Conservation (phyloP, 2,888 invertebrate species). For the Pardosa pseudoannulata region DNA sequence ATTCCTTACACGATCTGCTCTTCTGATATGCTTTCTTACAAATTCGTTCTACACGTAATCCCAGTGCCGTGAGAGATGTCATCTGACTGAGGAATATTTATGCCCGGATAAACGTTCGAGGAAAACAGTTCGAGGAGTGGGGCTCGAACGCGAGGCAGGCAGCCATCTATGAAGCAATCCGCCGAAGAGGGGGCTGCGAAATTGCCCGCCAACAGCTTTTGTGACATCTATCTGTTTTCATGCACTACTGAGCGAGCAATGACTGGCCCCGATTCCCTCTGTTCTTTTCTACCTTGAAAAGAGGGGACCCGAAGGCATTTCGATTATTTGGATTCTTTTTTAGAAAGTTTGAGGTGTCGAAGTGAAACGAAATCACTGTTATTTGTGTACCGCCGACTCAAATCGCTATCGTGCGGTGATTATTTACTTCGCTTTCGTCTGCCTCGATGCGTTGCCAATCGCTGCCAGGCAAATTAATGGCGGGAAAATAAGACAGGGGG, state of each 20-base stretch:
- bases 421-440: conserved; percentile 23
- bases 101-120: background rate
- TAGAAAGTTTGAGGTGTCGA: conserved; percentile 13
- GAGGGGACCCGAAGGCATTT: background rate
- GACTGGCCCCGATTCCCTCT: background rate
- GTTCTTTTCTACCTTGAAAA: background rate
- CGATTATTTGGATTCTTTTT: background rate
- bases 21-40: too few species aligned
- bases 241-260: conserved; percentile 39
- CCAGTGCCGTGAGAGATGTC: too few species aligned
- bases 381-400: background rate
- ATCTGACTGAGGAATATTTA: too few species aligned
- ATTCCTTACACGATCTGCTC: too few species aligned
- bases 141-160: background rate
- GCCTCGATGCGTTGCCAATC: conserved; percentile 20
- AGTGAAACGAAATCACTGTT: background rate
- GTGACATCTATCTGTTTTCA: conserved; percentile 32
- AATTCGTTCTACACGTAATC: too few species aligned
- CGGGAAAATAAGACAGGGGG: background rate
- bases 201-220: background rate
- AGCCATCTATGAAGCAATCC: background rate
- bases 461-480: background rate
- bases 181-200: background rate
- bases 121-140: background rate
- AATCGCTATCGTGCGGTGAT: background rate